Evolutionary conservation across 2,797 vertebrate genomes (phyloP), one percentile per base, ranked within the genome.

Genomic region (Discoglossus pictus): DNA sequence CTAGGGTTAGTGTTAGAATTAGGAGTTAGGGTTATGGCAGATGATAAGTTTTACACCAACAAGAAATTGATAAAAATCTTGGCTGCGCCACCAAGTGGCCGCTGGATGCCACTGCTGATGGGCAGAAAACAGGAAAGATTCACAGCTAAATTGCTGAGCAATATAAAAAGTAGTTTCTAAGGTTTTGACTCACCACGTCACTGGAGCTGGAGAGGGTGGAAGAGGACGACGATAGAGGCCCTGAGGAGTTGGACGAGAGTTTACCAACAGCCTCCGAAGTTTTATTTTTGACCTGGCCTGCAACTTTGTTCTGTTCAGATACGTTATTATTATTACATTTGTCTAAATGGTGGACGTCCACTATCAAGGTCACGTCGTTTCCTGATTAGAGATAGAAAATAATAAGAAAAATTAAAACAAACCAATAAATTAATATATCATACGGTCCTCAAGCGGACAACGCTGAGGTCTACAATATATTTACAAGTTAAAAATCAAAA

Each of bases 311-410:
- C 51, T 91, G 92, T 65, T 93, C 93, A 12, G 91, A 85, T 55
- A 97, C 80, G 51, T 98, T 98, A n/a, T n/a, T n/a, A 87, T 98
- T 98, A 90, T 98, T 98, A 86, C 94, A 91, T 79, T 97, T 92
- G 61, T 98, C 96, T 13, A 98, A 88, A 84, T 95, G 92, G 82
- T 96, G 92, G 59, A 92, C 89, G 80, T 95, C 92, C 79, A 92
- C 90, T 73, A 93, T 88, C 78, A 94, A 84, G 12, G 90, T 92
- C 68, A 97, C 92, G 35, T 95, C 93, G 35, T 98, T 97, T 83
- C 92, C 97, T 93, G 73, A 84, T 52, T 58, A 73, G 50, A 76
- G 50, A 8, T 65, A 4, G 21, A 44, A 51, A 54, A n/a, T n/a
- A n/a, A n/a, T n/a, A n/a, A n/a, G n/a, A n/a, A n/a, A n/a, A n/a